Base-by-base conservation (phyloP, 2,888 invertebrate genomes). In the Heliconius aoede region DNA sequence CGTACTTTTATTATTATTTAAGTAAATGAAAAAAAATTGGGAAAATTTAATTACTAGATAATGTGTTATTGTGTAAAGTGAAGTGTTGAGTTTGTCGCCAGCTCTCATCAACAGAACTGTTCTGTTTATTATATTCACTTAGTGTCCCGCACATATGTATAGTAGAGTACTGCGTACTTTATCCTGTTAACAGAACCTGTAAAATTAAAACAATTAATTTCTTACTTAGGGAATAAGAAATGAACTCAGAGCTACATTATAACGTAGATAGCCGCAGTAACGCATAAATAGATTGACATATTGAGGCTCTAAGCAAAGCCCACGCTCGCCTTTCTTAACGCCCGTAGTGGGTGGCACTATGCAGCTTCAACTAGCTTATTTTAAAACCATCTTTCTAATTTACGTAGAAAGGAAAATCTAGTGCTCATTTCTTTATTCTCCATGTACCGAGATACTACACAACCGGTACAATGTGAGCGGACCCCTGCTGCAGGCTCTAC, bases 241-340 rank as follows among this genome's bases (percentile, higher is more conserved):
- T n/a, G 55, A 55, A 55, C 1, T 11, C 11, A 55, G n/a, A 55
- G 4, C 55, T 65, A 65, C 15, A 65, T 11, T 64, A 30, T 32
- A 64, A 55, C 55, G n/a, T n/a, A 46, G n/a, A n/a, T n/a, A n/a
- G n/a, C n/a, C n/a, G 46, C 32, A 15, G 65, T 65, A 24, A 13
- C 36, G n/a, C 36, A 64, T 24, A 65, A 65, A 65, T 65, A 65
- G 65, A 65, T 65, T 65, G 65, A 65, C 65, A 65, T 65, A 65
- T 65, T 24, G 65, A 65, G 36, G 15, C 13, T 36, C n/a, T n/a
- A 24, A 24, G 65, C 24, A 36, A 18, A 65, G 65, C 64, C 64
- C n/a, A 36, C 32, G 64, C 64, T 64, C 24, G n/a, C n/a, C n/a
- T 64, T 64, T 64, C 64, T 65, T 65, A 24, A 65, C 24, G 8